phyloP scores from a whole-genome alignment of 2,113 vertebrate species.

The Muntiacus muntjak region DNA sequence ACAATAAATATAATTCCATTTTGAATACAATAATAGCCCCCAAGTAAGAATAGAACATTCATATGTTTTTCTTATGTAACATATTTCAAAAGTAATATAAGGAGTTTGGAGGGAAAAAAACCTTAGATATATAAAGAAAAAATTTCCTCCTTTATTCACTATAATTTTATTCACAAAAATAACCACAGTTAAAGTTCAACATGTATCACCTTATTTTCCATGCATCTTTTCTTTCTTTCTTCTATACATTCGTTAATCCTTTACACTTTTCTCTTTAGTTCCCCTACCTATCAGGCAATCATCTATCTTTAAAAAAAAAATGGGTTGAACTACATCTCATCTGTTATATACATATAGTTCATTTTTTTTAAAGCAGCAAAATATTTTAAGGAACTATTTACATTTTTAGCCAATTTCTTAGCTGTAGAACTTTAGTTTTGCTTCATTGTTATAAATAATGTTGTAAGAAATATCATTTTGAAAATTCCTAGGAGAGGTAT shows the following conservation, averaged over 20 bases:
- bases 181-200: not conserved
- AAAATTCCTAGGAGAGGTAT: not conserved
- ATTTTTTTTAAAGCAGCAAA: not conserved
- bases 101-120: not conserved
- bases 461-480: not conserved
- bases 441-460: not conserved
- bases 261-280: not conserved
- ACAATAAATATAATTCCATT: not conserved
- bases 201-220: not conserved
- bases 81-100: not conserved
- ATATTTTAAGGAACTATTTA: not conserved
- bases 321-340: not conserved
- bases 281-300: not conserved
- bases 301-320: not conserved
- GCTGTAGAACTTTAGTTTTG: not conserved
- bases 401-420: not conserved
- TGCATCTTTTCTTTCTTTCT: not conserved
- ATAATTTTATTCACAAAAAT: not conserved
- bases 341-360: not conserved
- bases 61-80: not conserved
- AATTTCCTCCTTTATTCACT: not conserved
- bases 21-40: not conserved
- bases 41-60: not conserved
- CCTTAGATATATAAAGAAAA: not conserved
- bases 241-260: not conserved